These are phyloP conservation scores for Andrena minutula DNA, from an alignment of 2,888 invertebrate genomes.

Conservation along the genomic window DNA sequence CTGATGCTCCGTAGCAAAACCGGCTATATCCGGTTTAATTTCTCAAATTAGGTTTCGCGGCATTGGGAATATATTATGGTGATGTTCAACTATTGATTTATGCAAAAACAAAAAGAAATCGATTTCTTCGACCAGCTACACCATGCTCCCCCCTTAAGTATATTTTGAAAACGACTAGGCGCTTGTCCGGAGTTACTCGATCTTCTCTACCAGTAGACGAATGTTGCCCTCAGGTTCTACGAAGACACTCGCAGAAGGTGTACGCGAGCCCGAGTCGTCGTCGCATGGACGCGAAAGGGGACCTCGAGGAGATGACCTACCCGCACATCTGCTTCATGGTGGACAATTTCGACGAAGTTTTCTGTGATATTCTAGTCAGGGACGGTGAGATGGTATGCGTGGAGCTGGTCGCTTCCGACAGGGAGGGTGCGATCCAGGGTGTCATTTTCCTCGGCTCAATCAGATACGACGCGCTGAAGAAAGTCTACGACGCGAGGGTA, in stretches of 20 bases:
- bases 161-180: too few relatives aligned
- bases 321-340: constrained; percentile 99
- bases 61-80: too few relatives aligned
- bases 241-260: constrained; percentile 88
- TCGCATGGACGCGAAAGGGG: constrained; percentile 99
- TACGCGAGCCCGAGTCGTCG: constrained; percentile 98
- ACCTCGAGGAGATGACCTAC: constrained; percentile 99
- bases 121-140: too few relatives aligned
- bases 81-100: too few relatives aligned
- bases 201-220: not conserved
- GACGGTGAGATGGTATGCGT: constrained; percentile 99
- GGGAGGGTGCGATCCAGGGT: constrained; percentile 93
- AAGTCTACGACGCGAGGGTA: constrained; percentile 98
- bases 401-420: constrained; percentile 97
- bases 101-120: too few relatives aligned
- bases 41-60: too few relatives aligned
- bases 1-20: too few relatives aligned
- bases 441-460: constrained; percentile 99
- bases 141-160: too few relatives aligned
- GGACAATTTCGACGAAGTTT: constrained; percentile 99
- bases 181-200: not conserved
- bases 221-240: constrained; percentile 76
- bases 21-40: too few relatives aligned
- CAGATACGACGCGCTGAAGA: constrained; percentile 98
- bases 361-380: constrained; percentile 98